Percentiles rank a stretch among this genome's conserved stretches.
phyloP scores from a whole-genome alignment of 92 coral and sea anemone genomes.

The Epizoanthus ramosus region DNA sequence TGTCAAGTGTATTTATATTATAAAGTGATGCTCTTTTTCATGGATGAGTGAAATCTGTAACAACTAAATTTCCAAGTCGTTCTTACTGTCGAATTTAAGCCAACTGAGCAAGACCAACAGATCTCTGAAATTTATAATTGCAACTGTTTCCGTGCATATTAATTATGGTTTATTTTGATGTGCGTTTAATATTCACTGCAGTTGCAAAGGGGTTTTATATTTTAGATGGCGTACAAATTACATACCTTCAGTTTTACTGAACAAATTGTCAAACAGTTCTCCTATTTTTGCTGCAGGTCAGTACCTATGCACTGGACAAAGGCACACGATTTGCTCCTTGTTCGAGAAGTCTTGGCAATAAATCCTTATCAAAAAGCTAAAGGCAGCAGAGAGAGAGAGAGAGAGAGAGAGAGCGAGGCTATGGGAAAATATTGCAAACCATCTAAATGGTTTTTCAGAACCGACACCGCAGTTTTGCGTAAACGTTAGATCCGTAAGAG shows the following conservation, averaged over 20 bases:
- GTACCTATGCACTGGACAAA: not conserved
- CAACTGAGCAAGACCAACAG: too few relatives aligned
- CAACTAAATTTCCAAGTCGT: too few relatives aligned
- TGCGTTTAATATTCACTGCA: too few relatives aligned
- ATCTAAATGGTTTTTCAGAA: not conserved
- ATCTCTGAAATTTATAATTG: too few relatives aligned
- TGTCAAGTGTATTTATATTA: too few relatives aligned
- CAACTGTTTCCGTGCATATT: too few relatives aligned
- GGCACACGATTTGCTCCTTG: not conserved
- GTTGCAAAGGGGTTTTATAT: too few relatives aligned
- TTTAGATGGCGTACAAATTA: not conserved
- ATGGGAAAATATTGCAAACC: not conserved
- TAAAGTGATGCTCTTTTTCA: too few relatives aligned
- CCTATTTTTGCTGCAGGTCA: not conserved
- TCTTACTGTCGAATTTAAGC: too few relatives aligned
- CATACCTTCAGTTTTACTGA: not conserved
- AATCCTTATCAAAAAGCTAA: not conserved
- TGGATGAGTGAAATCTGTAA: too few relatives aligned
- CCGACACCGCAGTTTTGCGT: not conserved
- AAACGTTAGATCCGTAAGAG: not conserved
- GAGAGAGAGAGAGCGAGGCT: not conserved
- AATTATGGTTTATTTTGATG: too few relatives aligned
- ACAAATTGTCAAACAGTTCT: not conserved
- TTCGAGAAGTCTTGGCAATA: not conserved
- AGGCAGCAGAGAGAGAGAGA: not conserved